A percentile compares a stretch with the other conserved stretches of the same genome.
Conservation (phyloP, 2,797 vertebrate genomes). For the Cossypha dichroa region DNA sequence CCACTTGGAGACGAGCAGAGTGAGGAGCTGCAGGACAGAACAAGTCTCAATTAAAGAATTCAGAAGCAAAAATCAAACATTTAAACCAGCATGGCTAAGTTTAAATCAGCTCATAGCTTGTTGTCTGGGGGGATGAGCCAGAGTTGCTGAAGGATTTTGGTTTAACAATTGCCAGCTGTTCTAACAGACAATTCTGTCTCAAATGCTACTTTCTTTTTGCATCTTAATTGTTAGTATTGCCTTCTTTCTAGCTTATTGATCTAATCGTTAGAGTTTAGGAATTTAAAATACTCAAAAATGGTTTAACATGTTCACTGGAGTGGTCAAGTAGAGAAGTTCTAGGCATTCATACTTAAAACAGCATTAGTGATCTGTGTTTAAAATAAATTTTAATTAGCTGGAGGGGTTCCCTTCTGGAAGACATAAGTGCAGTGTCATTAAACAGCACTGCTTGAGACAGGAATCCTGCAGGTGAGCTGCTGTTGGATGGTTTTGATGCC, state of each 20-base stretch:
- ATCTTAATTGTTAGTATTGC: not conserved
- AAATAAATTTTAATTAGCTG: not conserved
- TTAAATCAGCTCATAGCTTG: not conserved
- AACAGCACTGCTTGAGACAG: not conserved
- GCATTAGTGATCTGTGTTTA: not conserved
- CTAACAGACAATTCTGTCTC: not conserved
- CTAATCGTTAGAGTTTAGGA: not conserved
- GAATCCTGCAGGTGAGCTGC: not conserved
- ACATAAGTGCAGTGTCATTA: not conserved
- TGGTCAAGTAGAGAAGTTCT: not conserved
- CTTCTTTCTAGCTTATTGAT: not conserved
- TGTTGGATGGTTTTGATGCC: not conserved
- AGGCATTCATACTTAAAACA: not conserved
- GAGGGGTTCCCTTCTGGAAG: not conserved
- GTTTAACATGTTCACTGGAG: not conserved
- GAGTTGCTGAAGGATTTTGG: not conserved
- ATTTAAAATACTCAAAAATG: not conserved
- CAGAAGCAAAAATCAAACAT: not conserved
- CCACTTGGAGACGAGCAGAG: rapidly evolving
- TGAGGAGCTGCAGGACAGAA: not conserved
- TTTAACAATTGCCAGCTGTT: not conserved
- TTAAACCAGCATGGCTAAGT: not conserved
- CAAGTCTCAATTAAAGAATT: not conserved
- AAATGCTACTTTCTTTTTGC: not conserved
- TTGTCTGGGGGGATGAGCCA: not conserved